Percentiles rank a stretch among this genome's conserved stretches.
Conservation (phyloP, 2,113 vertebrate genomes). For the Cyanoderma ruficeps region DNA sequence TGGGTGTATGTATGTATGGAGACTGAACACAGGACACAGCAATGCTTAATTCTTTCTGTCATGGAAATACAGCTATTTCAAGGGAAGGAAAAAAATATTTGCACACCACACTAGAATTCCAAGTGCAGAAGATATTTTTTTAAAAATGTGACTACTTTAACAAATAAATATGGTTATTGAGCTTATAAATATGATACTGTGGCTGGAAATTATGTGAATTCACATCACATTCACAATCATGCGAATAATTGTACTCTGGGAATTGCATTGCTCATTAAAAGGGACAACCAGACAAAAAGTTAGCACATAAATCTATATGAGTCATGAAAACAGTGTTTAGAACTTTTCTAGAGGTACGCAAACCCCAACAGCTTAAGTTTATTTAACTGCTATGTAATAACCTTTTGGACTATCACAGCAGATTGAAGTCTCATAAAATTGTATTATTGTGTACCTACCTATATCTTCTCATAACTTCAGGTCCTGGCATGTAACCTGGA, state of each 20-base stretch:
- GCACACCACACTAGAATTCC: not conserved
- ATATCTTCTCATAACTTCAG: conserved; percentile 89
- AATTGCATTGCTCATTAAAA: not conserved
- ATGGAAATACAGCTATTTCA: not conserved
- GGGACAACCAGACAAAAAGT: not conserved
- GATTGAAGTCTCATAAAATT: not conserved
- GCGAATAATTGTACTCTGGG: not conserved
- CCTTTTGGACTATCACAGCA: not conserved
- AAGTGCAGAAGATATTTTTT: not conserved
- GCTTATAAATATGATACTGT: not conserved
- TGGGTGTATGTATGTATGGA: not conserved
- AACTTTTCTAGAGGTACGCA: not conserved
- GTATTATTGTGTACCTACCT: conserved; percentile 71
- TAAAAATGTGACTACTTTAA: not conserved
- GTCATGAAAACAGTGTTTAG: not conserved
- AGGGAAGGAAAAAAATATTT: not conserved
- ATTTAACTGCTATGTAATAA: not conserved
- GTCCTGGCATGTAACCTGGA: conserved; percentile 86
- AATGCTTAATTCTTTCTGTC: not conserved
- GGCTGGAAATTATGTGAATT: not conserved
- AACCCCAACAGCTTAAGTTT: not conserved
- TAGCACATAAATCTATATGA: not conserved
- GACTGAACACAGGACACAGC: not conserved
- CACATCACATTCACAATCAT: too few relatives aligned
- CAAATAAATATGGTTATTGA: not conserved